Percentiles rank a stretch among this genome's conserved stretches.
phyloP scores from a whole-genome alignment of 1,140 invertebrate species.

The Drosophila miranda region DNA sequence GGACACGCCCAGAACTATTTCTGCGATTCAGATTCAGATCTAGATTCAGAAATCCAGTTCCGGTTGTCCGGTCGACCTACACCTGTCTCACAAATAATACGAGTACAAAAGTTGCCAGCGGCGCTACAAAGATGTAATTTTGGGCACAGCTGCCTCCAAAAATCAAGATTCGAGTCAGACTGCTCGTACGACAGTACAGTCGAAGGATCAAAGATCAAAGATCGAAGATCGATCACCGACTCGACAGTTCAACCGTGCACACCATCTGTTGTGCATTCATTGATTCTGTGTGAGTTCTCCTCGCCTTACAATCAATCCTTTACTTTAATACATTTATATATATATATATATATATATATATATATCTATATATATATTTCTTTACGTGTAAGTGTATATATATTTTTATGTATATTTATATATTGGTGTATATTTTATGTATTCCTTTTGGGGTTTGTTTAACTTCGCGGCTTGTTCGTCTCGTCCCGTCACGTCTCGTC shows the following conservation, averaged over 20 bases:
- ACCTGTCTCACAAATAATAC: constrained; percentile 34
- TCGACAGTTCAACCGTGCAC: too few relatives aligned
- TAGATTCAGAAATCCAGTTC: constrained; percentile 1
- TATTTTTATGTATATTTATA: constrained; percentile 72
- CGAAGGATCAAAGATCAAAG: constrained; percentile 23
- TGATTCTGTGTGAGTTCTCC: constrained; percentile 20
- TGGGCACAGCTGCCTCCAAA: constrained; percentile 25
- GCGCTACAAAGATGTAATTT: constrained; percentile 21
- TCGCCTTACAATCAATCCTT: constrained; percentile 44
- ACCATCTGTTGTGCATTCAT: too few relatives aligned
- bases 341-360: constrained; percentile 43
- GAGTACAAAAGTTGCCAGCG: constrained; percentile 23
- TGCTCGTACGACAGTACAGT: constrained; percentile 51
- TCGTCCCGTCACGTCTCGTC: not conserved
- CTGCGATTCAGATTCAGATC: too few relatives aligned
- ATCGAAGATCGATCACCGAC: constrained; percentile 21
- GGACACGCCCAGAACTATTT: constrained; percentile 23
- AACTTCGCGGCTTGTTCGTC: constrained; percentile 33
- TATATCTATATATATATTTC: constrained; percentile 45
- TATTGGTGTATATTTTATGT: constrained; percentile 80
- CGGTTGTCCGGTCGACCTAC: constrained; percentile 5
- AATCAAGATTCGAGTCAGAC: constrained; percentile 3
- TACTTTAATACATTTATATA: constrained; percentile 45
- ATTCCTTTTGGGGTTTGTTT: constrained; percentile 48
- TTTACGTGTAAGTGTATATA: constrained; percentile 57